Evolutionary conservation across 2,888 invertebrate genomes (phyloP).

Genomic region (Minunthozetes semirufus): DNA sequence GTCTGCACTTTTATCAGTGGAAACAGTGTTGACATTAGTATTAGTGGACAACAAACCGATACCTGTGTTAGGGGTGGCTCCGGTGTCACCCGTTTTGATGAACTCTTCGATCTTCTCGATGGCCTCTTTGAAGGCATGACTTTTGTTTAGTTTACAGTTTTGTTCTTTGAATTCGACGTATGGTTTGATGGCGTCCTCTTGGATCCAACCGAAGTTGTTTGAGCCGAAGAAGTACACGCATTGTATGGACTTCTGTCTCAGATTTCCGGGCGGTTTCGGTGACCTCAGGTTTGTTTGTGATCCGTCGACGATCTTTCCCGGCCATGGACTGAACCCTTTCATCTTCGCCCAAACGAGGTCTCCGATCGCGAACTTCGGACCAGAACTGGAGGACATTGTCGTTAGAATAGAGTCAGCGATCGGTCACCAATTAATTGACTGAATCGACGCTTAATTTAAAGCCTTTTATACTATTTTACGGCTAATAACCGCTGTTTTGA

Average conservation of each 20-base stretch:
- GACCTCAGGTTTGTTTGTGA: conserved; percentile 27
- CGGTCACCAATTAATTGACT: neutral
- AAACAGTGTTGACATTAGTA: conserved; percentile 3
- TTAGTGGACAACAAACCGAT: neutral
- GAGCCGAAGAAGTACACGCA: conserved; percentile 42
- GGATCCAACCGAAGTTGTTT: conserved; percentile 67
- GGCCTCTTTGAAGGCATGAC: conserved; percentile 68
- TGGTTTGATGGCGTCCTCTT: conserved; percentile 70
- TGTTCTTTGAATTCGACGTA: conserved; percentile 69
- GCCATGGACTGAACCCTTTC: conserved; percentile 40
- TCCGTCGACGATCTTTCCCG: conserved; percentile 38
- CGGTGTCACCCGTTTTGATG: conserved; percentile 58
- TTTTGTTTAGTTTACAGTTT: conserved; percentile 66
- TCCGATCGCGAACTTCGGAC: conserved; percentile 36
- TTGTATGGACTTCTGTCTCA: conserved; percentile 37
- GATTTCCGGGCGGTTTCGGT: conserved; percentile 34
- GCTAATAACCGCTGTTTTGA: neutral
- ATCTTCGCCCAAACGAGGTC: conserved; percentile 41
- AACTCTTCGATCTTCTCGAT: conserved; percentile 72
- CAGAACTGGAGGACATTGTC: conserved; percentile 10
- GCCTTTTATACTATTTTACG: neutral
- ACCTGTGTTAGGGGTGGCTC: neutral
- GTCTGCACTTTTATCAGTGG: conserved; percentile 22
- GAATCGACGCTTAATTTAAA: neutral
- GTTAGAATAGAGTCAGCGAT: neutral